A percentile compares a stretch with the other conserved stretches of the same genome.
phyloP scores from a whole-genome alignment of 64 coral and sea anemone genomes.

The Actinia tenebrosa region DNA sequence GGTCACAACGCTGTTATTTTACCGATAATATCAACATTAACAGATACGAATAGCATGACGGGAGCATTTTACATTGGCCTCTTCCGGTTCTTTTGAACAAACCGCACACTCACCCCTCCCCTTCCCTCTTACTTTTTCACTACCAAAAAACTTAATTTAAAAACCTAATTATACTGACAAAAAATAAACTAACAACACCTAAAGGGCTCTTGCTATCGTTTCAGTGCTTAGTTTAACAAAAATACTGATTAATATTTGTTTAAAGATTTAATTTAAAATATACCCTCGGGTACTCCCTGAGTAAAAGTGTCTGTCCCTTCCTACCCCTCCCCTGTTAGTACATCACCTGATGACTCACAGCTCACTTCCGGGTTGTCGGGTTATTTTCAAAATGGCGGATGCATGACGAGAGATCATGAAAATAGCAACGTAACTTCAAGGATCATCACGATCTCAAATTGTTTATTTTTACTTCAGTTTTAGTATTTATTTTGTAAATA shows the following conservation, averaged over 20 bases:
- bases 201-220: not conserved
- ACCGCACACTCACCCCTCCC: not conserved
- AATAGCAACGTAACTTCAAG: slow-evolving; percentile 6
- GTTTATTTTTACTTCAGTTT: not conserved
- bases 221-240: not conserved
- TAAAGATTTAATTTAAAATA: not conserved
- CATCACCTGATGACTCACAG: not conserved
- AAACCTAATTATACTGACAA: not conserved
- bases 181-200: too few relatives aligned
- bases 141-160: not conserved
- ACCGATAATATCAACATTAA: slow-evolving; percentile 23
- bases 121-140: not conserved
- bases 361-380: not conserved
- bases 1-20: not conserved
- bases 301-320: not conserved
- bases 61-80: slow-evolving; percentile 1
- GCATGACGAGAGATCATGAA: not conserved
- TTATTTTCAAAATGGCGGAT: slow-evolving; percentile 16
- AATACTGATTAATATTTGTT: not conserved
- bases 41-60: not conserved
- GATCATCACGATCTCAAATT: not conserved
- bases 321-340: not conserved
- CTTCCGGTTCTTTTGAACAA: not conserved
- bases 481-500: not conserved
- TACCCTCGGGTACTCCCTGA: not conserved